phyloP scores from a whole-genome alignment of 1,140 invertebrate species.

The Drosophila pandora region DNA sequence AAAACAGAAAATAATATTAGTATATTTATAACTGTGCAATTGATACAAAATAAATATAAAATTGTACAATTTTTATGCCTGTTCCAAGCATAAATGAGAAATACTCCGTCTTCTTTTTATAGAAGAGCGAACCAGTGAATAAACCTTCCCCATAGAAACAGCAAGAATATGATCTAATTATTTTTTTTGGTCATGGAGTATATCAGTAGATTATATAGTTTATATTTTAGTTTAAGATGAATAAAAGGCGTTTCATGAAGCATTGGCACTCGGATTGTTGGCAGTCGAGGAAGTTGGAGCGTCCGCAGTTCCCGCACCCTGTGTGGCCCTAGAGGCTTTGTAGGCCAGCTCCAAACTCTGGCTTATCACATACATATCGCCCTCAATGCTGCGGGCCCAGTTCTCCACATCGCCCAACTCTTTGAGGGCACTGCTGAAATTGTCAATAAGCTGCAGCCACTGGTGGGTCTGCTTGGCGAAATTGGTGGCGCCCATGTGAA shows the following conservation, averaged over 20 bases:
- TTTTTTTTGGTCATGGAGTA: neutral
- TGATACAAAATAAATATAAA: slow-evolving; percentile 31
- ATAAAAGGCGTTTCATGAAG: neutral
- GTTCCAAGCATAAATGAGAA: too few relatives aligned
- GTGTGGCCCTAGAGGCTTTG: slow-evolving; percentile 88
- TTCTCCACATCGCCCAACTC: slow-evolving; percentile 99
- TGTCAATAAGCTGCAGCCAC: slow-evolving; percentile 97
- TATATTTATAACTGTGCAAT: slow-evolving; percentile 27
- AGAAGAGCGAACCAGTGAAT: too few relatives aligned
- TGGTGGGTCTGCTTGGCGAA: slow-evolving; percentile 98
- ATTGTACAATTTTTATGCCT: slow-evolving; percentile 20
- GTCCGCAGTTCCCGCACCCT: slow-evolving; percentile 26
- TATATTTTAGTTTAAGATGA: neutral
- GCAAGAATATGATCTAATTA: too few relatives aligned
- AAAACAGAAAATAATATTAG: slow-evolving; percentile 32
- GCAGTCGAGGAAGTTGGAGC: slow-evolving; percentile 13
- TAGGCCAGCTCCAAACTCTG: slow-evolving; percentile 97
- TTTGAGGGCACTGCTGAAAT: slow-evolving; percentile 97
- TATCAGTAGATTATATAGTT: neutral
- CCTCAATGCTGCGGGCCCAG: slow-evolving; percentile 98
- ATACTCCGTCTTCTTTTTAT: too few relatives aligned
- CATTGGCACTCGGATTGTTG: slow-evolving; percentile 6
- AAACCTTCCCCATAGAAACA: too few relatives aligned
- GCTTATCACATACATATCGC: slow-evolving; percentile 96
- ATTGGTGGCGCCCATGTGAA: slow-evolving; percentile 96